Conservation (phyloP, 2,888 invertebrate species). For the Trissoscelio sp. region DNA sequence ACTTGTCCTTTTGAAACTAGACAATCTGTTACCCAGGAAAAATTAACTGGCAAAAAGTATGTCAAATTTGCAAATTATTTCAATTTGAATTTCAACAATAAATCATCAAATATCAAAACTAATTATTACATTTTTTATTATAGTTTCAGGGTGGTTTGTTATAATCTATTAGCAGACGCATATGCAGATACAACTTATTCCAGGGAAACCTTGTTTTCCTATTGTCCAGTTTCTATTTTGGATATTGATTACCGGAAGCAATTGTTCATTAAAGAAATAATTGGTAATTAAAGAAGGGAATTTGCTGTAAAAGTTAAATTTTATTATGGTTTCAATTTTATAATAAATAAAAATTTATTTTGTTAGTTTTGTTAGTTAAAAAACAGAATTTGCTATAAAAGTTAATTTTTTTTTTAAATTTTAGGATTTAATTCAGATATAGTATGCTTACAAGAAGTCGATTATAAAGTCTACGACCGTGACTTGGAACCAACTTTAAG, state of each 20-base stretch:
- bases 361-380: no score
- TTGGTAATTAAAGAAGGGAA: constrained; percentile 86
- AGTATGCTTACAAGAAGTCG: constrained; percentile 97
- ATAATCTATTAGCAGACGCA: constrained; percentile 95
- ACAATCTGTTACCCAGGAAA: constrained; percentile 88
- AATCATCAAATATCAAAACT: constrained; percentile 4
- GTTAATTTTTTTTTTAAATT: neutral
- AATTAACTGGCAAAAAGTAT: constrained; percentile 86
- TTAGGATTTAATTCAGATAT: constrained; percentile 95
- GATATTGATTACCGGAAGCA: constrained; percentile 94
- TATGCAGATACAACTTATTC: constrained; percentile 94
- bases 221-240: constrained; percentile 93
- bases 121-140: constrained; percentile 73
- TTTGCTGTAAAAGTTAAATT: no score
- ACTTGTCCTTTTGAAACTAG: constrained; percentile 92
- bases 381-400: no score
- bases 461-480: constrained; percentile 89
- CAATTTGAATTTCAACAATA: neutral
- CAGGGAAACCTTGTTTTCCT: constrained; percentile 89
- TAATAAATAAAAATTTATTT: no score
- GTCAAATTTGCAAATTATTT: neutral
- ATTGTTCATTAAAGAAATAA: constrained; percentile 91
- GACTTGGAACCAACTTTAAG: constrained; percentile 87
- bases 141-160: constrained; percentile 92
- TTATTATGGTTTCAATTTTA: no score